Base-by-base conservation (phyloP, 1,140 invertebrate species). In the Trichonephila clavata region DNA sequence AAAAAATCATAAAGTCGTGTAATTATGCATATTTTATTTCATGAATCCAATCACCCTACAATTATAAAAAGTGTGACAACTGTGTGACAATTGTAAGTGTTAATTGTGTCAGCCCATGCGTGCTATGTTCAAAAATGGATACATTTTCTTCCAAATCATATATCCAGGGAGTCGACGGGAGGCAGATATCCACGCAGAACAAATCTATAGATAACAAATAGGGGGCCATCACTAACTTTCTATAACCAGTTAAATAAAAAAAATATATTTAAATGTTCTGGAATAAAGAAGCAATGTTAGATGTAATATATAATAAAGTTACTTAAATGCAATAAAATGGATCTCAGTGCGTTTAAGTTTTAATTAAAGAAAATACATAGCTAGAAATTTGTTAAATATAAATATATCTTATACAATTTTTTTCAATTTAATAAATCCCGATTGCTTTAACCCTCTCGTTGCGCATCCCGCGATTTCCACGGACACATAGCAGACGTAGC, bases 141-240 rank as follows among this genome's bases (percentile, higher is more conserved):
- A 92, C 90, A 92, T 39, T 92, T 84, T 92, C 90, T 92, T 92
- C 90, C 77, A 92, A 24, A 43, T 32, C 59, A 84, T 16, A 84
- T 24, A 83, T 84, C 80, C 80, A 18, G 59, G 77, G 27, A 92
- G 71, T 18, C 18, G 59, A 0, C n/a, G 77, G 10, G 59, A 63
- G 7, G 80, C 27, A n/a, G 90, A 92, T 65, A 92, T 92, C 90
- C 90, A 92, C 0, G 77, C 27, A 27, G 90, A 83, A 65, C 90
- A 92, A 43, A 92, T 92, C 90, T 92, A 80, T 90, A 57, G 68
- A 61, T 43, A 27, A 90, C 18, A 92, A 84, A 93, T 27, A 87
- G n/a, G 59, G 50, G 43, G n/a, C 43, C 20, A 24, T 87, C 83
- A 84, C 50, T 59, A 84, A 20, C 21, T 59, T 20, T n/a, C 21